Evolutionary conservation across 2,797 vertebrate species (phyloP).

Genomic region (Lerista edwardsae): DNA sequence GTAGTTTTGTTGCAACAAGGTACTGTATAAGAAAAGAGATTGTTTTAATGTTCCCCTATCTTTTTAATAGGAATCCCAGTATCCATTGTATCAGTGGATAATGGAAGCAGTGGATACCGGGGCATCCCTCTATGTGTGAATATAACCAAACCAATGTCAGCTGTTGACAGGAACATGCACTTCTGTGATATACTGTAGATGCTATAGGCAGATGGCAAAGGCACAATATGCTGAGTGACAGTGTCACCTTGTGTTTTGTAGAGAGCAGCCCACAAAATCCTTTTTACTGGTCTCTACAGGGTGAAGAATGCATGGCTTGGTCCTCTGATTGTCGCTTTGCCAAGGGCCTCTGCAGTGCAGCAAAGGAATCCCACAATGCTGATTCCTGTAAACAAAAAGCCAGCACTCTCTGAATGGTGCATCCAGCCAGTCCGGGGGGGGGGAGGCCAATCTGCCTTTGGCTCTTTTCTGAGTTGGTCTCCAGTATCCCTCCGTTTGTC

Average conservation of each 20-base stretch:
- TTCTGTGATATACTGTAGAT: too few relatives aligned
- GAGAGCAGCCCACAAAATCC: not conserved
- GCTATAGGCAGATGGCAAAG: too few relatives aligned
- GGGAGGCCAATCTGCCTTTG: conserved; percentile 16
- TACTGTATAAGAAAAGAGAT: too few relatives aligned
- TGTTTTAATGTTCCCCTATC: too few relatives aligned
- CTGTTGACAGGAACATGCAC: not conserved
- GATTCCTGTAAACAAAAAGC: not conserved
- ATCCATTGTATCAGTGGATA: too few relatives aligned
- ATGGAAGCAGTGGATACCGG: too few relatives aligned
- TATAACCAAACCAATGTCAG: too few relatives aligned
- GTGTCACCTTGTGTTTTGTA: not conserved
- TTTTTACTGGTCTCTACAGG: not conserved
- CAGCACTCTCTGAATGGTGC: not conserved
- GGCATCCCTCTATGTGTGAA: not conserved
- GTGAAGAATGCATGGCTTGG: not conserved
- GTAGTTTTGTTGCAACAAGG: too few relatives aligned
- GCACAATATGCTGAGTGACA: too few relatives aligned
- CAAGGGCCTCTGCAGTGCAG: not conserved
- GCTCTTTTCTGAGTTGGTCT: conserved; percentile 41
- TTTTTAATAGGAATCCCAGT: too few relatives aligned
- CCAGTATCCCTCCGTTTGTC: conserved; percentile 38
- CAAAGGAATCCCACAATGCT: not conserved
- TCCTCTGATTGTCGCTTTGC: not conserved
- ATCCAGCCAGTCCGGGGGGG: not conserved